Conservation (phyloP, 2,113 vertebrate species). For the Megaptera novaeangliae region DNA sequence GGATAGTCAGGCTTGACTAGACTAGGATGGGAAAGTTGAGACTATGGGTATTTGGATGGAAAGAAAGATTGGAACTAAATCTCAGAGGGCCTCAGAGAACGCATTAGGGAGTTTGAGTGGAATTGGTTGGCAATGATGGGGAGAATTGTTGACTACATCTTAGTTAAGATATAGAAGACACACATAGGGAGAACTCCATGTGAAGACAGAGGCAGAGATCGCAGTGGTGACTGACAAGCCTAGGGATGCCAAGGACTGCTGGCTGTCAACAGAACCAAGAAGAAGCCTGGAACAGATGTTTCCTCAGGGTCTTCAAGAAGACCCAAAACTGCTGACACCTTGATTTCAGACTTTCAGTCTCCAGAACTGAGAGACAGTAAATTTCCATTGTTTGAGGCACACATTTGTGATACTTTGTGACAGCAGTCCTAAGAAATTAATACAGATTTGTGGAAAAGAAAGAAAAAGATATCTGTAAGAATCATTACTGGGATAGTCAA, state of each 20-base stretch:
- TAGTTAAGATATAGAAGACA: too few species aligned
- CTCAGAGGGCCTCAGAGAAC: too few species aligned
- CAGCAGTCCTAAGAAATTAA: not conserved
- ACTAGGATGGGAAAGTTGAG: too few species aligned
- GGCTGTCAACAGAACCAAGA: not conserved
- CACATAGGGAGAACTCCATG: too few species aligned
- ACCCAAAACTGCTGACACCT: not conserved
- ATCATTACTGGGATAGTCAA: not conserved
- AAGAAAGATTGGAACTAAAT: too few species aligned
- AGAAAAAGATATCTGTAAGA: not conserved
- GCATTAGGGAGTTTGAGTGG: too few species aligned
- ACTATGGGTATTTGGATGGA: too few species aligned
- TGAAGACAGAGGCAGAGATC: too few species aligned
- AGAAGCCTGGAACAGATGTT: too few species aligned
- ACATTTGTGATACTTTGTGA: not conserved
- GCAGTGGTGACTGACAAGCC: not conserved
- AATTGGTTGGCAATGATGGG: too few species aligned
- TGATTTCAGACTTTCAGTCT: not conserved
- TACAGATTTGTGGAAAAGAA: not conserved
- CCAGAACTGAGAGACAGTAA: not conserved
- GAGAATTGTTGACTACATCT: too few species aligned
- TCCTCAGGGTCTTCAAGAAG: not conserved
- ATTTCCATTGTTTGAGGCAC: not conserved
- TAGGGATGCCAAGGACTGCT: not conserved
- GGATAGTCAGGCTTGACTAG: too few species aligned